phyloP scores from a whole-genome alignment of 30 jellyfish, hydroid and myxozoan genomes.

The Calvadosia cruxmelitensis region DNA sequence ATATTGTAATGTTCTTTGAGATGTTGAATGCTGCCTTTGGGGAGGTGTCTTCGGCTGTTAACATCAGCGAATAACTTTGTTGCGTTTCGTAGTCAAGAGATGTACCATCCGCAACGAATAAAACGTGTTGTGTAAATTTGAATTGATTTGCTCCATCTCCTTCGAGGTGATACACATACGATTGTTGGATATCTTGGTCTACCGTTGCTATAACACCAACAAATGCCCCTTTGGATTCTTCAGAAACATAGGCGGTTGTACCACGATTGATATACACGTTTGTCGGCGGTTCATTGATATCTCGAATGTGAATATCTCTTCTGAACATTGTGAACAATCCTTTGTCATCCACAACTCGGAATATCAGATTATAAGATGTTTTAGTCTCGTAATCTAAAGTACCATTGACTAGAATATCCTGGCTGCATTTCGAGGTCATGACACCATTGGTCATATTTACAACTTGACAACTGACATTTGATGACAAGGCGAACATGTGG shows the following conservation, averaged over 20 bases:
- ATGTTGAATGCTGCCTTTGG: slow-evolving; percentile 43
- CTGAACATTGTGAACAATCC: slow-evolving; percentile 13
- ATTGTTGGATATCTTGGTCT: slow-evolving; percentile 55
- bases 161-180: slow-evolving; percentile 23
- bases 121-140: slow-evolving; percentile 21
- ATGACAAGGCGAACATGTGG: slow-evolving; percentile 2
- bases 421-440: slow-evolving; percentile 5
- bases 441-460: too few species aligned
- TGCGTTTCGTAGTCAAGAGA: slow-evolving; percentile 39
- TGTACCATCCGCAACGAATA: slow-evolving; percentile 18
- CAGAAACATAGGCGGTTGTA: not conserved
- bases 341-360: slow-evolving; percentile 53
- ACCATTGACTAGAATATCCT: slow-evolving; percentile 2
- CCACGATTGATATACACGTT: not conserved
- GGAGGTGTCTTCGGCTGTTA: slow-evolving; percentile 47
- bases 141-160: slow-evolving; percentile 53
- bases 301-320: slow-evolving; percentile 26
- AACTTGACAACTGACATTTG: too few species aligned
- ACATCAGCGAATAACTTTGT: slow-evolving; percentile 4
- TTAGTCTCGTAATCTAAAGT: slow-evolving; percentile 41
- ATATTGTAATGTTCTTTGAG: slow-evolving; percentile 42
- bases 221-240: slow-evolving; percentile 11
- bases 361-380: slow-evolving; percentile 7
- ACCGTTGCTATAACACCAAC: slow-evolving; percentile 48
- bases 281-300: slow-evolving; percentile 78